phyloP scores from a whole-genome alignment of 92 coral and sea anemone species.

The Phenganax subtilis region DNA sequence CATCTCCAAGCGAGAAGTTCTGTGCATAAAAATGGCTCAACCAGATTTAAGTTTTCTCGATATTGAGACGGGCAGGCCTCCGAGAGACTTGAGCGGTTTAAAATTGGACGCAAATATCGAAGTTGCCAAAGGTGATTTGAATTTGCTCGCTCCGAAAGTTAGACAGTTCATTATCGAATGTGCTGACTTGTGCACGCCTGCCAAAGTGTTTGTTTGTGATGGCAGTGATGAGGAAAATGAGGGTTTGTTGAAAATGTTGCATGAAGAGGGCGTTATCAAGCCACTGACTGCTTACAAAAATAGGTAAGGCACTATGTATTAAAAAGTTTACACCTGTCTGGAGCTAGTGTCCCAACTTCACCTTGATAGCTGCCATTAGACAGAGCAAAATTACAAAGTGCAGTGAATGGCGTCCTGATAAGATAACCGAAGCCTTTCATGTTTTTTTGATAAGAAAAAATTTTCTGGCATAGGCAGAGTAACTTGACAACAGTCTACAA shows the following conservation, averaged over 20 bases:
- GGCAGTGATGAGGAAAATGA: slow-evolving; percentile 69
- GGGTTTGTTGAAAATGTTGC: slow-evolving; percentile 51
- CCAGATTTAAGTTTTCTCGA: slow-evolving; percentile 35
- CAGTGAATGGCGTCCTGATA: no score
- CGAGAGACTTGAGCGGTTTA: slow-evolving; percentile 32
- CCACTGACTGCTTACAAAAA: slow-evolving; percentile 39
- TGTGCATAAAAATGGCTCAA: slow-evolving; percentile 15
- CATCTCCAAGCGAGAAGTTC: no score
- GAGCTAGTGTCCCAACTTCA: background rate
- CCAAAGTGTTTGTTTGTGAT: slow-evolving; percentile 67
- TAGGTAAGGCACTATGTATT: background rate
- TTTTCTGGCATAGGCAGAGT: no score
- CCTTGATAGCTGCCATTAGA: background rate
- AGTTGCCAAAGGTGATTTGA: slow-evolving; percentile 58
- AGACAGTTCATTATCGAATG: slow-evolving; percentile 62
- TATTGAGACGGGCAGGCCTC: slow-evolving; percentile 24
- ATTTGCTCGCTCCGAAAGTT: slow-evolving; percentile 63
- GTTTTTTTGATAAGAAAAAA: no score
- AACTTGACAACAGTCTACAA: no score
- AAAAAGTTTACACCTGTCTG: background rate
- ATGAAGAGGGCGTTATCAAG: slow-evolving; percentile 54
- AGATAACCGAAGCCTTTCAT: no score
- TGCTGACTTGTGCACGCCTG: slow-evolving; percentile 67
- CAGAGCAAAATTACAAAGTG: background rate
- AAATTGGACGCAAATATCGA: slow-evolving; percentile 30